phyloP scores from a whole-genome alignment of 2,888 invertebrate species.

The Lasius fuliginosus region DNA sequence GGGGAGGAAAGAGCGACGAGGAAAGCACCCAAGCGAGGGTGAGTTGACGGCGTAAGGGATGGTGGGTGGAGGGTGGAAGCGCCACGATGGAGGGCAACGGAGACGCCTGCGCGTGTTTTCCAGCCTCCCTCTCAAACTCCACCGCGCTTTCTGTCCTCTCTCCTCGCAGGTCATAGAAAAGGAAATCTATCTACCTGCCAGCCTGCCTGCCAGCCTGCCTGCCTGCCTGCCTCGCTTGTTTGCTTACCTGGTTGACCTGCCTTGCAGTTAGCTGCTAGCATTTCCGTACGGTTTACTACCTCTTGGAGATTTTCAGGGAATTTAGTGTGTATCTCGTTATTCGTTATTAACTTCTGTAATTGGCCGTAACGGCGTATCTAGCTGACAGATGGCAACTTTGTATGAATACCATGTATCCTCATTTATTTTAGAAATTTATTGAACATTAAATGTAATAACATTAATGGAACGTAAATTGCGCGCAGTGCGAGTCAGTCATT shows the following conservation, averaged over 20 bases:
- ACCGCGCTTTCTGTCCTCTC: conserved; percentile 46
- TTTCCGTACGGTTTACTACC: background rate
- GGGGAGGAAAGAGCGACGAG: conserved; percentile 55
- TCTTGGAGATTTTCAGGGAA: conserved; percentile 9
- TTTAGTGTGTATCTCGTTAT: background rate
- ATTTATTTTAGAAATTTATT: conserved; percentile 6
- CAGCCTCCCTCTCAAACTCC: conserved; percentile 66
- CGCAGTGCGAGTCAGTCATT: background rate
- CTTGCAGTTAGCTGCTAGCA: background rate
- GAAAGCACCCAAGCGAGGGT: conserved; percentile 62
- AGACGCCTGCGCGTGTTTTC: conserved; percentile 75
- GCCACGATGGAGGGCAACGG: conserved; percentile 73
- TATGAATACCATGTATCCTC: background rate
- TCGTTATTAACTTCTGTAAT: conserved; percentile 18
- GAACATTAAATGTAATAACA: background rate
- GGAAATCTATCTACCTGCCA: conserved; percentile 54
- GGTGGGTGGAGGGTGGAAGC: conserved; percentile 62
- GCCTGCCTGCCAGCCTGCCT: conserved; percentile 44
- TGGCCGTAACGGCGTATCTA: background rate
- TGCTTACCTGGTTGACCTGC: conserved; percentile 26
- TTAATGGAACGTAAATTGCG: conserved; percentile 20
- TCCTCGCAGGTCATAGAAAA: conserved; percentile 18
- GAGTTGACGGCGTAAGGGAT: conserved; percentile 47
- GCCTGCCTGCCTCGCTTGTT: conserved; percentile 43
- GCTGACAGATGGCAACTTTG: background rate